Evolutionary conservation across 1,140 invertebrate genomes (phyloP).

Genomic region (Papilio machaon): DNA sequence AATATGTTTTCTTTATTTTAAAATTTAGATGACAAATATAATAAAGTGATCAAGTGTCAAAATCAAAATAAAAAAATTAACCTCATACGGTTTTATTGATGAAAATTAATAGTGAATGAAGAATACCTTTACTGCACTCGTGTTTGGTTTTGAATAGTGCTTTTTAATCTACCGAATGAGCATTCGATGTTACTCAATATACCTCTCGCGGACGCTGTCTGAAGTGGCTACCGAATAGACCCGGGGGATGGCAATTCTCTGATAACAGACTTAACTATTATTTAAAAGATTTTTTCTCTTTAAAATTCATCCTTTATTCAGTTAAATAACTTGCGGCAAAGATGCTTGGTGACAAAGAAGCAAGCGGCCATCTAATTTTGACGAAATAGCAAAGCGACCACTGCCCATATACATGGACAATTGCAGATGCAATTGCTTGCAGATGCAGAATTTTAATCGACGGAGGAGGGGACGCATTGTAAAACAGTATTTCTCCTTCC

Average conservation of each 20-base stretch:
- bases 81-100: background rate
- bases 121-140: background rate
- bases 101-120: background rate
- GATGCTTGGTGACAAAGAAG: no score
- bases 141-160: conserved; percentile 28
- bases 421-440: no score
- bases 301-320: background rate
- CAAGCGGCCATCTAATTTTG: no score
- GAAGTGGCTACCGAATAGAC: background rate
- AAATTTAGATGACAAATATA: background rate
- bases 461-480: no score
- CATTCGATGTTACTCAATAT: conserved; percentile 5
- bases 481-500: no score
- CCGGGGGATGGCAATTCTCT: background rate
- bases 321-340: no score
- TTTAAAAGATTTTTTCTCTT: background rate
- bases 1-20: background rate
- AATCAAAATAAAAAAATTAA: background rate
- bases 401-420: no score
- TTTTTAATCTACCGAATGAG: conserved; percentile 34
- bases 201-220: background rate
- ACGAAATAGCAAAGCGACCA: no score
- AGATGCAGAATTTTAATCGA: no score
- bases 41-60: background rate
- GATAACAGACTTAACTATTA: background rate